Base-by-base conservation (phyloP, 2,888 invertebrate species). In the Maniola hyperantus region DNA sequence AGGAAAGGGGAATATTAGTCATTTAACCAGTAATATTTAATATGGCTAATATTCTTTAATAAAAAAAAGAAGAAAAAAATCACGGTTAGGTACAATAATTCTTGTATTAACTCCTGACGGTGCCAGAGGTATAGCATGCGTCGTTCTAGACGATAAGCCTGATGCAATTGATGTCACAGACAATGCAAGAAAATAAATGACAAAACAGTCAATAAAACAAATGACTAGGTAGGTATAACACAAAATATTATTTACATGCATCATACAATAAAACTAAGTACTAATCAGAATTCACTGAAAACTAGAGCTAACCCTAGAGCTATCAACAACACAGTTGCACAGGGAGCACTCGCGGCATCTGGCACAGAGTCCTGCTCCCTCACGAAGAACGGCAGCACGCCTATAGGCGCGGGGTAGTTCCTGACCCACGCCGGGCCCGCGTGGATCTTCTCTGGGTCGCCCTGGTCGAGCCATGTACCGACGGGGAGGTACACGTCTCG, bases 401-500 rank as follows among this genome's bases (percentile, higher is more conserved):
- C 88, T 7, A 97, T 79, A 0, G 96, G 95, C 0, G 96, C 96
- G 0, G 93, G 79, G 82, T 96, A 95, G 76, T 94, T 83, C 64
- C 84, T 84, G 6, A 97, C 69, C 94, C 95, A 95, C 0, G 74
- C 77, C 0, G 95, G 95, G 0, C 97, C 97, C 6, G 76, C 75
- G 73, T 93, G 87, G 0, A 80, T 75, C 0, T 70, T 78, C 0
- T 85, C 82, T 0, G 80, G 75, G 72, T 90, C 83, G 8, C 94
- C 94, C 58, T 93, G 94, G 78, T 96, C 96, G 50, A 86, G 84
- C 97, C 97, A 97, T 0, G 79, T 87, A 1, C 97, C 98, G 6
- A 76, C 83, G 0, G 97, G 97, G 1, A 97, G 91, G 85, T 96
- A 97, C 61, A 98, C 93, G 80, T 96, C 94, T 6, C 97, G 93